These are phyloP conservation scores for Protodeltote pygarga DNA, from an alignment of 2,888 invertebrate species.

Conservation along the genomic window DNA sequence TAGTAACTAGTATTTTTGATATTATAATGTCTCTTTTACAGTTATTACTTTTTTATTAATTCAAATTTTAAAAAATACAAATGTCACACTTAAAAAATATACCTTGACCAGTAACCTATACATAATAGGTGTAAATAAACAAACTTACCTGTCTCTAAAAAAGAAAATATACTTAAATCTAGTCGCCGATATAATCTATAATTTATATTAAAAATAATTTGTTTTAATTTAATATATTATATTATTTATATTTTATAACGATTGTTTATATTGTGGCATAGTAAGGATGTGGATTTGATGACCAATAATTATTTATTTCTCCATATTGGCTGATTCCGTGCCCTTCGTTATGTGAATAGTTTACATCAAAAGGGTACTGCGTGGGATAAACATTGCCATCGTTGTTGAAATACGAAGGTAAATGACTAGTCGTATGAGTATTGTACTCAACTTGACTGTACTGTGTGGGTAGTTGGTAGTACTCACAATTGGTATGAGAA, in stretches of 20 bases:
- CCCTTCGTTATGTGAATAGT: slow-evolving; percentile 17
- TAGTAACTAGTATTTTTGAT: slow-evolving; percentile 1
- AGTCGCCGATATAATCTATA: neutral
- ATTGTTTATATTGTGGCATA: slow-evolving; percentile 13
- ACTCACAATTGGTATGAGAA: slow-evolving; percentile 6
- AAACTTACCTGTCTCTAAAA: no score
- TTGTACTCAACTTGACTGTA: no score
- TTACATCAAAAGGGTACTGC: slow-evolving; percentile 51
- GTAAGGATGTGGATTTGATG: slow-evolving; percentile 16
- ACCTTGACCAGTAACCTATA: no score
- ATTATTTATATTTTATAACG: neutral
- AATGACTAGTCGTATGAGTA: slow-evolving; percentile 1
- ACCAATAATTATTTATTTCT: slow-evolving; percentile 21
- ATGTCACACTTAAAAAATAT: no score
- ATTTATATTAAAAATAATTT: slow-evolving; percentile 8
- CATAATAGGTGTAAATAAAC: neutral
- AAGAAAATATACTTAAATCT: no score
- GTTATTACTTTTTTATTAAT: neutral
- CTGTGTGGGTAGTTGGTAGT: slow-evolving; percentile 33
- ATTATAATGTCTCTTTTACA: neutral
- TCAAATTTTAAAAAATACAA: neutral
- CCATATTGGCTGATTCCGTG: slow-evolving; percentile 28
- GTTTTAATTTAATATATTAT: neutral
- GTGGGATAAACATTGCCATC: slow-evolving; percentile 58
- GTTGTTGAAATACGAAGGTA: slow-evolving; percentile 29